Evolutionary conservation across 2,113 vertebrate species (phyloP), one percentile per base, ranked within the genome.

Genomic region (Calonectris borealis): DNA sequence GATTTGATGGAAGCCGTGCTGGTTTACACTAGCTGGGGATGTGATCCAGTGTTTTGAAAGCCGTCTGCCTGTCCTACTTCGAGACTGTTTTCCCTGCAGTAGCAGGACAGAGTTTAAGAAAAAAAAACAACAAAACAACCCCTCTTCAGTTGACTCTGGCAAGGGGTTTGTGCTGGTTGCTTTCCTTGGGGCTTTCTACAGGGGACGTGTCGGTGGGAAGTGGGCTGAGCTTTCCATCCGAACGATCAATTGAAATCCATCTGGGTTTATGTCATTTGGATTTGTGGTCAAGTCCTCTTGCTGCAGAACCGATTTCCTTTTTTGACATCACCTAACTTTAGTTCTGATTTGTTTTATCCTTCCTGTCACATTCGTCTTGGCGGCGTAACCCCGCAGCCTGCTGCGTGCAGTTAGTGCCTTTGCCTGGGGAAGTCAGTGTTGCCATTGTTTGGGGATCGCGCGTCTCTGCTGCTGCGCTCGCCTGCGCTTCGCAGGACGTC

Each of bases 241-340:
- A 55, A 14, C 3, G 18, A 57, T 85, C 84, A 44, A 38, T 90
- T 90, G 90, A 93, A 95, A 94, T 92, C 86, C 82, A 38, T 91
- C 86, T 82, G 82, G 8, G 11, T 82, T 94, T 38, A 22, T 44
- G 58, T 49, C 61, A 5, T 29, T 85, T 20, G 49, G 58, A 27
- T 91, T 85, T 77, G 94, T 15, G 62, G 55, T 62, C 4, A 20
- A 85, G 42, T 73, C 48, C 36, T 42, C 49, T 61, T 64, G 73
- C 90, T 73, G 24, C 10, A 61, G 78, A 89, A 20, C 81, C 86
- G 51, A 79, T 87, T 86, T 91, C 81, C 69, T 94, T 94, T 92
- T 71, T 89, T 10, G 3, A 44, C 83, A 83, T 93, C 92, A 57
- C 81, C 91, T 90, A 66, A 9, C 75, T 94, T 32, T 6, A 27